Conservation (phyloP, 2,113 vertebrate species). For the Apteryx mantelli region DNA sequence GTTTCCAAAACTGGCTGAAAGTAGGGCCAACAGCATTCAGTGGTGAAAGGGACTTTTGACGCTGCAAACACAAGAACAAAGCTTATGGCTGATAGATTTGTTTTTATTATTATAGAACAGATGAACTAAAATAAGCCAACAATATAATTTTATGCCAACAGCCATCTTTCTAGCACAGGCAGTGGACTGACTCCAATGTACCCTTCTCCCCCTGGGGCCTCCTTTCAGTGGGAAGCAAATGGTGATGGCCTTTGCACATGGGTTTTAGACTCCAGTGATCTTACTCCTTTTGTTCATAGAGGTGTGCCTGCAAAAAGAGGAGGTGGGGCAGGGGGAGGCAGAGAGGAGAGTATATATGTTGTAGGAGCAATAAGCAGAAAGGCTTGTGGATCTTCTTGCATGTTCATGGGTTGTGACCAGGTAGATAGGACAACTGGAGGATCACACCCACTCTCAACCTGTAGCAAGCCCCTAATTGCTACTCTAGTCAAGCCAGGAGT, state of each 20-base stretch:
- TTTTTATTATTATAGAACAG: conserved; percentile 83
- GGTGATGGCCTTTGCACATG: not conserved
- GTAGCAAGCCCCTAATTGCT: conserved; percentile 46
- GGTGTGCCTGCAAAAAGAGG: conserved; percentile 42
- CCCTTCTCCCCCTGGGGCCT: conserved; percentile 17
- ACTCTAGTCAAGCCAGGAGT: conserved; percentile 48
- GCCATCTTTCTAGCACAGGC: conserved; percentile 70
- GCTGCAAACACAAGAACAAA: conserved; percentile 40
- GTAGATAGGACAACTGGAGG: conserved; percentile 12
- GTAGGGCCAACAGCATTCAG: not conserved
- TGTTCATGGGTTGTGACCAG: not conserved
- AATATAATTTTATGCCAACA: conserved; percentile 78
- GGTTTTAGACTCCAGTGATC: not conserved
- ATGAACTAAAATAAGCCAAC: conserved; percentile 80
- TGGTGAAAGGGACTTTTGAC: not conserved
- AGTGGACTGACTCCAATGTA: conserved; percentile 46
- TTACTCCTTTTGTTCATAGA: not conserved
- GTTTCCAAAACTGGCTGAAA: not conserved
- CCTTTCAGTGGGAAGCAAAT: not conserved
- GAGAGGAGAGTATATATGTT: conserved; percentile 33
- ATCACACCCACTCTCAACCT: not conserved
- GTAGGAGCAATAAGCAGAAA: conserved; percentile 68
- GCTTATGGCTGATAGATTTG: conserved; percentile 76
- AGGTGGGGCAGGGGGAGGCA: not conserved
- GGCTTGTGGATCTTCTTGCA: conserved; percentile 55